Evolutionary conservation across 2,888 invertebrate genomes (phyloP), one percentile per base, ranked within the genome.

Genomic region (Parascotia fuliginaria): DNA sequence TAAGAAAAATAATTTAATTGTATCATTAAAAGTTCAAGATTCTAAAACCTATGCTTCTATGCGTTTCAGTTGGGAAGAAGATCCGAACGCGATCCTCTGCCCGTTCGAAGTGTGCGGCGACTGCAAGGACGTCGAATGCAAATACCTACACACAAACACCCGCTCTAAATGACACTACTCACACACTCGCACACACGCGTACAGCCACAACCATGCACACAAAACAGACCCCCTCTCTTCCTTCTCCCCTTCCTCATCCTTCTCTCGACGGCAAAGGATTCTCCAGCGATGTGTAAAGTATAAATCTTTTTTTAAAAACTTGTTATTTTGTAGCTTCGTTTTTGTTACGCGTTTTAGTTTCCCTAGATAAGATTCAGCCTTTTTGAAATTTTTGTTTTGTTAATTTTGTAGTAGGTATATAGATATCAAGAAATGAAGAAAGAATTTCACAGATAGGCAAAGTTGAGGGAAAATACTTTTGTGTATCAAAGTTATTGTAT

Each of bases 101-200:
- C 92, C 92, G 34, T 92, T 87, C 78, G 92, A 92, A 65, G 86
- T 92, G 33, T 84, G 83, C 63, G 92, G 92, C 55, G 85, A 83
- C 69, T 92, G 92, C 90, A 91, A 89, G 77, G 92, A 92, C 65
- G 60, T 86, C 29, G 87, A 87, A 67, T 92, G 92, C 91, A 87
- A 86, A 86, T 91, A 86, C 80, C 81, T 90, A 47, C 92, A 92
- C 65, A 88, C 89, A 37, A 81, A 83, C 62, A 60, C 69, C 63
- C 78, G 68, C 32, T 60, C 76, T 53, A 83, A 83, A 72, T 88
- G 81, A 89, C 87, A 82, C 65, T 58, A 47, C 58, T 70, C 67
- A 64, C 28, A 59, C 60, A 64, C 51, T 54, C 46, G 45, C 48
- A 60, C 64, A 65, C 55, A 61, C 55, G 63, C 66, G 65, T 70